These are phyloP conservation scores for Proisotoma minuta DNA, from an alignment of 2,888 invertebrate species.

Conservation along the genomic window DNA sequence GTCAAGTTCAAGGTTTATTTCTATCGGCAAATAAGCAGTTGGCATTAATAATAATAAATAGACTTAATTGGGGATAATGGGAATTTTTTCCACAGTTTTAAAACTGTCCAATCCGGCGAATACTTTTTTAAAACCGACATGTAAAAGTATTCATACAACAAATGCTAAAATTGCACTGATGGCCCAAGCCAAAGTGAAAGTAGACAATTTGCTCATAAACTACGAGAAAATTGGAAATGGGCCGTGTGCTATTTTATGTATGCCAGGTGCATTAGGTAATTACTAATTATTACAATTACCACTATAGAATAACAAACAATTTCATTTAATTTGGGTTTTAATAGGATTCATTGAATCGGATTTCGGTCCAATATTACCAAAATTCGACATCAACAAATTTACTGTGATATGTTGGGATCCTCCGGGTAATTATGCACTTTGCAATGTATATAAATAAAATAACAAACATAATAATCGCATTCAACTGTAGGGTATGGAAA, in stretches of 20 bases:
- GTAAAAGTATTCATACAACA: not conserved
- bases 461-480: not conserved
- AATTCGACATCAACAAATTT: slow-evolving; percentile 59
- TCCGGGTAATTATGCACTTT: slow-evolving; percentile 48
- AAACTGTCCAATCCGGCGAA: too few species aligned
- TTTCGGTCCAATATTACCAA: slow-evolving; percentile 48
- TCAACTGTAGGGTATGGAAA: slow-evolving; percentile 67
- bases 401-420: slow-evolving; percentile 70
- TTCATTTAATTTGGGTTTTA: not conserved
- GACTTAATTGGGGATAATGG: too few species aligned
- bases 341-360: slow-evolving; percentile 40
- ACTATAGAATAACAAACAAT: not conserved
- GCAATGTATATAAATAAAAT: not conserved
- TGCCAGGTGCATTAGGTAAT: slow-evolving; percentile 72
- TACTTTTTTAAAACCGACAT: too few species aligned
- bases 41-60: too few species aligned
- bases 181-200: slow-evolving; percentile 22
- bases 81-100: too few species aligned
- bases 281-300: slow-evolving; percentile 16
- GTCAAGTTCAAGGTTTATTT: too few species aligned
- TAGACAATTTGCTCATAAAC: slow-evolving; percentile 55
- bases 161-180: not conserved
- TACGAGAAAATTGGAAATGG: slow-evolving; percentile 53
- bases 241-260: slow-evolving; percentile 60
- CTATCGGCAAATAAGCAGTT: too few species aligned